Conservation (phyloP, 2,113 vertebrate genomes). For the Xiphophorus hellerii region DNA sequence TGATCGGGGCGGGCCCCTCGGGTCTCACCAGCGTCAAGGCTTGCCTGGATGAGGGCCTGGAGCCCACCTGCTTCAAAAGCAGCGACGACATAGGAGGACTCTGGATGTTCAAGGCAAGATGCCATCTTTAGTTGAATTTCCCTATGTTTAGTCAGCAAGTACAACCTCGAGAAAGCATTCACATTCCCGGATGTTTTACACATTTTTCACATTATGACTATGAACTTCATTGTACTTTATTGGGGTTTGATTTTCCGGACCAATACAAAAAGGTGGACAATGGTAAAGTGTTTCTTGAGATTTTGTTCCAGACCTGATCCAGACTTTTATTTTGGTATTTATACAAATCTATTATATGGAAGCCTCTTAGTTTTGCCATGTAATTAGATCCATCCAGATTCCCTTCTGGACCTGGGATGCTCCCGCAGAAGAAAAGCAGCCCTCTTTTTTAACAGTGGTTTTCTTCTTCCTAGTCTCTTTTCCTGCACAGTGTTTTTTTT, state of each 20-base stretch:
- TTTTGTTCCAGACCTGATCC: too few relatives aligned
- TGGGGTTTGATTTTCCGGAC: neutral
- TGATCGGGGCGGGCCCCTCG: slow-evolving; percentile 84
- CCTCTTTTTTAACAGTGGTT: too few relatives aligned
- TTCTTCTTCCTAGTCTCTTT: too few relatives aligned
- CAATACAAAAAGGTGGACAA: too few relatives aligned
- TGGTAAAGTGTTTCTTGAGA: too few relatives aligned
- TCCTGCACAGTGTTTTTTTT: neutral
- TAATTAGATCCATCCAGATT: too few relatives aligned
- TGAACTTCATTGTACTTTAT: neutral
- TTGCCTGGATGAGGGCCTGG: slow-evolving; percentile 87
- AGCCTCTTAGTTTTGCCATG: neutral
- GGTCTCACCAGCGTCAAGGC: slow-evolving; percentile 85
- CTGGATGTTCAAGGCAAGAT: slow-evolving; percentile 84
- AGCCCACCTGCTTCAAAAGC: slow-evolving; percentile 89
- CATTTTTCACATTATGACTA: neutral
- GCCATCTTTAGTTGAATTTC: neutral
- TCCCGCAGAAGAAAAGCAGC: too few relatives aligned
- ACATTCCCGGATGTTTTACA: neutral
- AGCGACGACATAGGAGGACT: slow-evolving; percentile 86
- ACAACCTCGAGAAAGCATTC: neutral
- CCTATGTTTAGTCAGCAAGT: too few relatives aligned
- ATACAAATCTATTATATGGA: too few relatives aligned
- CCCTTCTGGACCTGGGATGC: too few relatives aligned
- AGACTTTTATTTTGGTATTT: too few relatives aligned